Conservation (phyloP, 1,140 invertebrate genomes). For the Saccostrea echinata region DNA sequence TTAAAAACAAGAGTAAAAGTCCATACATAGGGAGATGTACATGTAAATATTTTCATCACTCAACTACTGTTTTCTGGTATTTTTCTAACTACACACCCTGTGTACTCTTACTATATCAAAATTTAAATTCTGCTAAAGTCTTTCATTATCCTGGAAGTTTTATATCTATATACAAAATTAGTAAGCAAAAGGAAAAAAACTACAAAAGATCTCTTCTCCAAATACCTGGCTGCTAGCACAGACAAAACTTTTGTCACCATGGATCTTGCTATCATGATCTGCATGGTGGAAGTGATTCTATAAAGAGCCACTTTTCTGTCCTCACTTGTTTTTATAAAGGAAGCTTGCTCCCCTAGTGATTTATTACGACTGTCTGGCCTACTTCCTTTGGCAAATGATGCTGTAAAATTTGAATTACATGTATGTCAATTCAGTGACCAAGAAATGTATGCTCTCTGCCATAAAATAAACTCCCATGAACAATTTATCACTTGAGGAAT, state of each 20-base stretch:
- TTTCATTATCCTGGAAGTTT: no score
- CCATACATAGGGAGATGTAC: neutral
- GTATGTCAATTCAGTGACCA: neutral
- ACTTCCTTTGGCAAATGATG: conserved; percentile 54
- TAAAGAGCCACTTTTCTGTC: conserved; percentile 82
- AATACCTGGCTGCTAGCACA: conserved; percentile 82
- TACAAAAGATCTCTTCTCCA: no score
- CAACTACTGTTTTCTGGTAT: no score
- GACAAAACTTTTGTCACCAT: conserved; percentile 83
- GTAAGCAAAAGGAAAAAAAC: no score
- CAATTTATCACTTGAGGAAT: no score
- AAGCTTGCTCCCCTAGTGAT: conserved; percentile 82
- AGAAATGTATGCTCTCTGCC: no score
- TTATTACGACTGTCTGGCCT: conserved; percentile 62
- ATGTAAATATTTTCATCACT: neutral
- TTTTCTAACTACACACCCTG: no score
- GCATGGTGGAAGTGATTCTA: conserved; percentile 81
- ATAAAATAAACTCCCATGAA: no score
- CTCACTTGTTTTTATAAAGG: conserved; percentile 77
- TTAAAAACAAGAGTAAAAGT: conserved; percentile 67
- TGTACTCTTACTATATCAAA: no score
- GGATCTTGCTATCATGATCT: conserved; percentile 82
- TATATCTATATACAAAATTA: no score
- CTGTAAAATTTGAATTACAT: conserved; percentile 41
- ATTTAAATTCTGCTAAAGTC: no score